phyloP scores from a whole-genome alignment of 1,140 invertebrate genomes.

The Coelopa frigida region DNA sequence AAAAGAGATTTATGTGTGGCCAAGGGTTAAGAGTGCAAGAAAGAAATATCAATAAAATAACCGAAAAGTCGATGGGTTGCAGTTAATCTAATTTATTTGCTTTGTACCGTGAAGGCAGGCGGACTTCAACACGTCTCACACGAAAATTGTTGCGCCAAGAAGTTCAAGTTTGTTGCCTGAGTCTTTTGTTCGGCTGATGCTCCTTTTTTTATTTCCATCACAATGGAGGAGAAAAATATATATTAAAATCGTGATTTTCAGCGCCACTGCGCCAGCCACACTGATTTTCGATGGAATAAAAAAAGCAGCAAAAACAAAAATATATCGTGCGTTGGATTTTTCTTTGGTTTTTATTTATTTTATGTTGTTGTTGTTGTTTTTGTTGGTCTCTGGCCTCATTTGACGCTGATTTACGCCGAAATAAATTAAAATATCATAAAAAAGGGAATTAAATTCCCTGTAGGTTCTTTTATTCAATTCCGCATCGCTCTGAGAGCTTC shows the following conservation, averaged over 20 bases:
- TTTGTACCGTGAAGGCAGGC: neutral
- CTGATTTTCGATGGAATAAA: neutral
- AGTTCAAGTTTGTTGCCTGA: too few species aligned
- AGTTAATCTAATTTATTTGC: neutral
- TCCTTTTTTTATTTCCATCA: too few species aligned
- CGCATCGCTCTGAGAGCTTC: neutral
- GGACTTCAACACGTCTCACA: neutral
- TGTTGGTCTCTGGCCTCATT: slow-evolving; percentile 8
- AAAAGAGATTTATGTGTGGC: neutral
- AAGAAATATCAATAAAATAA: neutral
- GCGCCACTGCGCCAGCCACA: too few species aligned
- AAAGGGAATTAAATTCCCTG: slow-evolving; percentile 45
- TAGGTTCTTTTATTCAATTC: neutral
- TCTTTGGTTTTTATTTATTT: neutral
- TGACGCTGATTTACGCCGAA: slow-evolving; percentile 40
- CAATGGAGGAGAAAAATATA: too few species aligned
- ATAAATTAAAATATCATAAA: slow-evolving; percentile 46
- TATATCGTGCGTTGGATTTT: neutral
- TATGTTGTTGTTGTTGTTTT: neutral
- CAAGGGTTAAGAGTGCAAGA: neutral
- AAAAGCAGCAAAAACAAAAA: neutral
- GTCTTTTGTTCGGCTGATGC: too few species aligned
- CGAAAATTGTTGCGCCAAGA: neutral
- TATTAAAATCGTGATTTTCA: too few species aligned
- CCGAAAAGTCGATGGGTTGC: slow-evolving; percentile 4